Evolutionary conservation across 2,797 vertebrate species (phyloP).

Genomic region (Etheostoma perlongum): DNA sequence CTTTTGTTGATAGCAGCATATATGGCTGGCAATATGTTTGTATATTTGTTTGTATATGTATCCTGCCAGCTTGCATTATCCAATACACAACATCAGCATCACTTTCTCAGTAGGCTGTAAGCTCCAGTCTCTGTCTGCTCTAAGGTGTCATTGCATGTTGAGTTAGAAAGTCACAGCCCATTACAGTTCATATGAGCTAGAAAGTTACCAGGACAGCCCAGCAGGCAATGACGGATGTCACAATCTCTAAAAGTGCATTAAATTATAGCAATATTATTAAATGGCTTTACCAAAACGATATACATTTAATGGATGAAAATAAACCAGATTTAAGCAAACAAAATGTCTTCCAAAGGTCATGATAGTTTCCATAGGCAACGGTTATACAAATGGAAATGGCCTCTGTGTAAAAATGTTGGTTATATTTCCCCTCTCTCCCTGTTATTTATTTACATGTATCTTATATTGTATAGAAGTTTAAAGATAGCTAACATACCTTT

Average conservation of each 20-base stretch:
- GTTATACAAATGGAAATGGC: neutral
- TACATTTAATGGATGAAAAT: conserved; percentile 51
- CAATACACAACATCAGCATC: conserved; percentile 50
- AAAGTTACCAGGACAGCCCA: conserved; percentile 67
- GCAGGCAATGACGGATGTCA: conserved; percentile 70
- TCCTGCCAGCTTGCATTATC: conserved; percentile 41
- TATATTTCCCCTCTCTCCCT: conserved; percentile 16
- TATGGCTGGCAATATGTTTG: conserved; percentile 50
- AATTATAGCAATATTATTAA: conserved; percentile 60
- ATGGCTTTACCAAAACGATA: conserved; percentile 34
- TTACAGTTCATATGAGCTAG: conserved; percentile 76
- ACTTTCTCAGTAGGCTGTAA: conserved; percentile 35
- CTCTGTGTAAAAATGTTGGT: conserved; percentile 10
- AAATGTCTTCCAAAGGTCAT: conserved; percentile 35
- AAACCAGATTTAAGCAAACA: conserved; percentile 41
- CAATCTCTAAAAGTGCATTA: conserved; percentile 64
- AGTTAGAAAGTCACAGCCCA: conserved; percentile 71
- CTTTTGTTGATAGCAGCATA: conserved; percentile 54
- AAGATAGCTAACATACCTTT: conserved; percentile 68
- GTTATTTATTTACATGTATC: conserved; percentile 54
- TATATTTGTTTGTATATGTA: conserved; percentile 39
- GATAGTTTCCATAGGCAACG: conserved; percentile 3
- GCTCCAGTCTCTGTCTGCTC: conserved; percentile 46
- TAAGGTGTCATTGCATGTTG: conserved; percentile 68
- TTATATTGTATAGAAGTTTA: conserved; percentile 63